Percentiles rank a stretch among this genome's conserved stretches.
These are phyloP conservation scores for Anser cygnoides DNA, from an alignment of 2,113 vertebrate genomes.

Conservation along the genomic window DNA sequence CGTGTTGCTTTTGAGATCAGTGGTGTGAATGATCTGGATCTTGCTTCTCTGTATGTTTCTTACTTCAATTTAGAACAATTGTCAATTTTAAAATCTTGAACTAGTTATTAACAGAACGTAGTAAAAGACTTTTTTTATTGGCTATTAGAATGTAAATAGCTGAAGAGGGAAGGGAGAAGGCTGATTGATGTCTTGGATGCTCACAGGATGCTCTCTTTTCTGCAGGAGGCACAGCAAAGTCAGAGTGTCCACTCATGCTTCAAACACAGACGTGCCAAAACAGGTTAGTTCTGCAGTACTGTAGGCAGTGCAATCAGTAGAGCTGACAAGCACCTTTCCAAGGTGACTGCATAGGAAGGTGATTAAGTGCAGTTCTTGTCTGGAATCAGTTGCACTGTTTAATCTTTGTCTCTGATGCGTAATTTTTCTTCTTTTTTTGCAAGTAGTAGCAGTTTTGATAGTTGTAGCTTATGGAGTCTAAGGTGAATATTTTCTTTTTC, in stretches of 20 bases:
- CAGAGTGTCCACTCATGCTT: conserved; percentile 78
- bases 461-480: background rate
- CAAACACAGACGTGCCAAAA: conserved; percentile 81
- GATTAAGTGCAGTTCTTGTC: background rate
- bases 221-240: conserved; percentile 91
- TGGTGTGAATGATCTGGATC: background rate
- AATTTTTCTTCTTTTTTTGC: background rate
- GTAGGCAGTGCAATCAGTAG: fast-evolving
- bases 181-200: background rate
- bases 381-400: background rate
- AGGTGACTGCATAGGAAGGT: background rate
- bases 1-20: background rate
- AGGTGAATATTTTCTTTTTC: background rate
- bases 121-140: background rate
- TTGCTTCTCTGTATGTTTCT: background rate
- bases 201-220: conserved; percentile 70
- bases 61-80: background rate
- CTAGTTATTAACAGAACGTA: background rate
- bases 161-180: background rate
- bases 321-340: background rate
- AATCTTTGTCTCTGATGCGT: too few species aligned
- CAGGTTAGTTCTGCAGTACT: conserved; percentile 81
- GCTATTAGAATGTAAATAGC: background rate
- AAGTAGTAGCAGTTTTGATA: background rate
- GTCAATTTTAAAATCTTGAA: background rate